Base-by-base conservation (phyloP, 2,797 vertebrate species). In the Rhynchotus rufescens region DNA sequence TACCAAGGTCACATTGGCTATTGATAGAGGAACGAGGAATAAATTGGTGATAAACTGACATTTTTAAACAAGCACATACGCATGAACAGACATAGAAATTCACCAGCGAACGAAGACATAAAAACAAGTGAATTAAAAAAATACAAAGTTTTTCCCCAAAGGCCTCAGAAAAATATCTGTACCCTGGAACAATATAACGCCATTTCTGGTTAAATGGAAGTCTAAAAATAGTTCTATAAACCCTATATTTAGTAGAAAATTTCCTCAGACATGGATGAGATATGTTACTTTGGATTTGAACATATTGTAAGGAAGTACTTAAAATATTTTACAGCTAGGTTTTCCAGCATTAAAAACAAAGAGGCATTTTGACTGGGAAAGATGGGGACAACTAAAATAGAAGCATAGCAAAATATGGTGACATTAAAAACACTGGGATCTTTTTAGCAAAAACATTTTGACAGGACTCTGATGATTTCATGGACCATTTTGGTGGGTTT, bases 301-400 rank as follows among this genome's bases (percentile, higher is more conserved):
- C 56, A 30, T 73, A 74, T 16, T 89, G 56, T 73, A 54, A 86
- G 79, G 82, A 86, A 84, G 73, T 36, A 74, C 47, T 91, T 82
- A 79, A 86, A 77, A 68, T 36, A 84, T 69, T 94, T 89, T 56
- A 67, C 64, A 86, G 47, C n/a, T 36, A 28, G 16, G 3, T 60
- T 73, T 54, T 68, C 83, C 8, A 0, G 40, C 21, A 26, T 45
- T 78, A 51, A 66, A 84, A 92, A 30, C 86, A 89, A 84, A 69
- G 15, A 65, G 62, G n/a, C 15, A 32, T 80, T 80, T 76, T 80
- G 57, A 89, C 61, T 51, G 51, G 34, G 66, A 65, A 59, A 84
- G 86, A 77, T 1, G 8, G 45, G 75, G 72, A 81, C 56, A 69
- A 78, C 83, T 45, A 69, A 89, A 92, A 92, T 66, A 92, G 66